Conservation (phyloP, 2,113 vertebrate genomes). For the Alethe castanea region DNA sequence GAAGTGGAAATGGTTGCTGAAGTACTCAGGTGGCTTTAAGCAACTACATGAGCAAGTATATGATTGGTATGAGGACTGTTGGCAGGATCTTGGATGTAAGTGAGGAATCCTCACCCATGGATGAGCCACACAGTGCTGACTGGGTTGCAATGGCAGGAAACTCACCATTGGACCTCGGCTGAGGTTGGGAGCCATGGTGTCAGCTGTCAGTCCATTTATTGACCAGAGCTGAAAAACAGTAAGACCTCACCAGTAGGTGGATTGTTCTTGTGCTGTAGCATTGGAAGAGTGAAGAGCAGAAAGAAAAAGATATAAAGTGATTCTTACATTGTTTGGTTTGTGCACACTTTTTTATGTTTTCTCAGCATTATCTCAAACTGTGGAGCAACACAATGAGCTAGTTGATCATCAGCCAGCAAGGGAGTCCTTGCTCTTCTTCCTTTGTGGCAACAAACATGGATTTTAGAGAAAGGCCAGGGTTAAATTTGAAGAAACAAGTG, state of each 20-base stretch:
- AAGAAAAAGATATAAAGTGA: neutral
- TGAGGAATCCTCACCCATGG: fast-evolving
- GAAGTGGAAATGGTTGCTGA: neutral
- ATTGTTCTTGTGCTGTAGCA: neutral
- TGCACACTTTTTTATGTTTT: neutral
- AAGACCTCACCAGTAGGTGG: neutral
- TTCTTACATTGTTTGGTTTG: fast-evolving
- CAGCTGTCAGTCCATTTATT: neutral
- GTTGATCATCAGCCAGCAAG: neutral
- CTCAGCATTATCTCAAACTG: neutral
- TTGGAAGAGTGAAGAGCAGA: neutral
- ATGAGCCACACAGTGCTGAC: fast-evolving
- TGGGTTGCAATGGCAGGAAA: neutral
- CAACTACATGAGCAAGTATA: fast-evolving
- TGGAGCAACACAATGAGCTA: neutral
- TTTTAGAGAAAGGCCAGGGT: neutral
- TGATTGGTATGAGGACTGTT: fast-evolving
- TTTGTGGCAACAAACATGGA: neutral
- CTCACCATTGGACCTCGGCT: fast-evolving
- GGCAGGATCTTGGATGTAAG: neutral
- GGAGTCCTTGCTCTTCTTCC: neutral
- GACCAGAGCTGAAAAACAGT: neutral
- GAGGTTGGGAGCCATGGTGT: neutral
- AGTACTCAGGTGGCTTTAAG: neutral
- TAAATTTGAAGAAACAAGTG: neutral